These are phyloP conservation scores for Drosophila ohnishii DNA, from an alignment of 1,140 invertebrate genomes.

Conservation along the genomic window DNA sequence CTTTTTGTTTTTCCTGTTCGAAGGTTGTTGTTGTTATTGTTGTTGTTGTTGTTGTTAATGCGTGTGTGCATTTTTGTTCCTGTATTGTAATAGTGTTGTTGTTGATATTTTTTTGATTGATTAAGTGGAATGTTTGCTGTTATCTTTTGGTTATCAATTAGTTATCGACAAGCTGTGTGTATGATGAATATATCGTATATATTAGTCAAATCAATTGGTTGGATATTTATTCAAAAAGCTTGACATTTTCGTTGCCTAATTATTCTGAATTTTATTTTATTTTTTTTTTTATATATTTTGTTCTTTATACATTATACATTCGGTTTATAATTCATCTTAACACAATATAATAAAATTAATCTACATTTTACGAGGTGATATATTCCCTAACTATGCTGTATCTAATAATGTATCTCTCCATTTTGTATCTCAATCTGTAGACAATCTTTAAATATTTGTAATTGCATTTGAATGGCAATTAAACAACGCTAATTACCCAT, in stretches of 20 bases:
- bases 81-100: constrained; percentile 28
- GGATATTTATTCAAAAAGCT: neutral
- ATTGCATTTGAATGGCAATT: constrained; percentile 19
- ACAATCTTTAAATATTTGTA: constrained; percentile 12
- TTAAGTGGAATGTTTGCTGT: constrained; percentile 42
- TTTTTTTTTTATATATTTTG: neutral
- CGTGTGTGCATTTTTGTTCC: constrained; percentile 50
- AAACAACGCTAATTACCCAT: constrained; percentile 18
- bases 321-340: too few species aligned
- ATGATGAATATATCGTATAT: constrained; percentile 18
- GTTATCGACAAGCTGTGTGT: constrained; percentile 16
- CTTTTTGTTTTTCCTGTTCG: constrained; percentile 25
- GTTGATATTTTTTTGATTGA: constrained; percentile 29
- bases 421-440: constrained; percentile 5
- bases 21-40: constrained; percentile 20
- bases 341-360: neutral
- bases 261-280: neutral
- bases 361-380: neutral
- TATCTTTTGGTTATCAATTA: constrained; percentile 35
- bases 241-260: neutral
- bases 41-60: constrained; percentile 4
- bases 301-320: neutral
- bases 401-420: neutral
- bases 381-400: neutral
- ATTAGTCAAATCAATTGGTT: constrained; percentile 2